These are phyloP conservation scores for Hetaerina americana DNA, from an alignment of 1,140 invertebrate genomes.

Conservation along the genomic window DNA sequence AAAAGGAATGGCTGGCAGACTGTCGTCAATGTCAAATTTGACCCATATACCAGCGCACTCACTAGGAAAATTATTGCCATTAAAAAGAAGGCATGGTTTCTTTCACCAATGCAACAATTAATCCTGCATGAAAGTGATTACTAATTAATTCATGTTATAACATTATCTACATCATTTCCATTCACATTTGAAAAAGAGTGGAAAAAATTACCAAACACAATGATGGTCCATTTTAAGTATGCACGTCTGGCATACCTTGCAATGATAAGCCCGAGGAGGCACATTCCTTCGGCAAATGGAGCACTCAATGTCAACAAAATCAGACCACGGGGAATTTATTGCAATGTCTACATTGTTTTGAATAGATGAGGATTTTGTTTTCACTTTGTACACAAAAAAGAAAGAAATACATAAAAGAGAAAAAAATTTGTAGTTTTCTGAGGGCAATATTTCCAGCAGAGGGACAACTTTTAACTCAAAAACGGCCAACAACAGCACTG, in stretches of 20 bases:
- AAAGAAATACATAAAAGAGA: constrained; percentile 38
- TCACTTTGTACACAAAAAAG: constrained; percentile 37
- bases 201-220: constrained; percentile 32
- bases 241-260: constrained; percentile 29
- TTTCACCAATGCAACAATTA: constrained; percentile 53
- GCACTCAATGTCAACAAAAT: constrained; percentile 13
- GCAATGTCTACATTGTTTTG: constrained; percentile 21
- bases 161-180: background rate
- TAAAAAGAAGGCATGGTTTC: constrained; percentile 48
- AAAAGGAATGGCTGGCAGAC: constrained; percentile 53
- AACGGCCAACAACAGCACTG: constrained; percentile 44
- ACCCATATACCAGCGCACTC: constrained; percentile 45
- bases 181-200: background rate
- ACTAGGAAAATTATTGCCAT: constrained; percentile 42
- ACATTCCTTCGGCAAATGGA: constrained; percentile 19
- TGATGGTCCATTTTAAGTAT: constrained; percentile 33
- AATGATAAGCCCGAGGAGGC: constrained; percentile 23
- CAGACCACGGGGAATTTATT: constrained; percentile 17
- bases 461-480: constrained; percentile 48
- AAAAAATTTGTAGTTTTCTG: constrained; percentile 50
- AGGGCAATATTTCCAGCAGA: constrained; percentile 46
- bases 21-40: constrained; percentile 53
- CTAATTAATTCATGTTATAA: background rate
- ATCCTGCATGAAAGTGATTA: constrained; percentile 35
- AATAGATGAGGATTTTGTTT: constrained; percentile 36